phyloP scores from a whole-genome alignment of 2,113 vertebrate genomes.

The Cyprinodon variegatus region DNA sequence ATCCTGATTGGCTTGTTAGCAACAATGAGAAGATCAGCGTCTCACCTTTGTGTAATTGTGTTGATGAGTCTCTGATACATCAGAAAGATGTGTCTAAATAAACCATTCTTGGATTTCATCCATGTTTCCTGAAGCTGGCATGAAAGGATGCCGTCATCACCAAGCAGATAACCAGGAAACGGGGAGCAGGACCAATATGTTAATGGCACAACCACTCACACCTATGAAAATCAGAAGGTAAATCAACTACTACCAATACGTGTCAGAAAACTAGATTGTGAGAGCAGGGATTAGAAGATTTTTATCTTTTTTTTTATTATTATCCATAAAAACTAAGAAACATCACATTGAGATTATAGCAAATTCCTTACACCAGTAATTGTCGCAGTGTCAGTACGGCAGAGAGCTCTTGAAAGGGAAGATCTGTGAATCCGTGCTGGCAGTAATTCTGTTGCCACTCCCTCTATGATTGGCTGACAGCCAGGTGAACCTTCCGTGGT shows the following conservation, averaged over 20 bases:
- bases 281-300: neutral
- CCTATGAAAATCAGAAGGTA: conserved; percentile 12
- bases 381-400: conserved; percentile 69
- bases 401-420: conserved; percentile 46
- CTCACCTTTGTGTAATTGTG: conserved; percentile 66
- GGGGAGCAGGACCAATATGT: conserved; percentile 23
- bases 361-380: conserved; percentile 57
- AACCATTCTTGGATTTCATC: conserved; percentile 48
- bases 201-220: conserved; percentile 19
- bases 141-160: conserved; percentile 70
- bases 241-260: neutral
- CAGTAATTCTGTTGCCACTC: conserved; percentile 57
- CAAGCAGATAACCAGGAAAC: conserved; percentile 54
- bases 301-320: too few relatives aligned
- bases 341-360: neutral
- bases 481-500: conserved; percentile 66
- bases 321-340: neutral
- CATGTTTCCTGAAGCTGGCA: conserved; percentile 65
- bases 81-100: conserved; percentile 56
- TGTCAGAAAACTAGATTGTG: neutral
- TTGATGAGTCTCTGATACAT: conserved; percentile 64
- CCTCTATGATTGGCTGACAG: conserved; percentile 62
- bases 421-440: conserved; percentile 51
- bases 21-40: neutral
- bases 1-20: neutral